These are phyloP conservation scores for Aphidius gifuensis DNA, from an alignment of 1,140 invertebrate genomes.

Conservation along the genomic window DNA sequence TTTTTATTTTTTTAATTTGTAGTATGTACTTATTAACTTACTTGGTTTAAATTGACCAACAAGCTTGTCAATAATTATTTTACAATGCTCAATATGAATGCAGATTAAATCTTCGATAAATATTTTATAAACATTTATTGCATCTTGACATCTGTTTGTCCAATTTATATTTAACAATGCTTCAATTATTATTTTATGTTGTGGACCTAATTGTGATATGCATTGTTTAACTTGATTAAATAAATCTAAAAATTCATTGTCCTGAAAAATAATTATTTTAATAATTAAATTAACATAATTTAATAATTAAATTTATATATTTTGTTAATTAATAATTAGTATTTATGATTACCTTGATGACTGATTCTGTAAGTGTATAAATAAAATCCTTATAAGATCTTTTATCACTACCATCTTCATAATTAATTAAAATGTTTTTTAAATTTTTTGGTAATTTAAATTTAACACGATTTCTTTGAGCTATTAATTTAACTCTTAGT, in stretches of 20 bases:
- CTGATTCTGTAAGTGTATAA: constrained; percentile 44
- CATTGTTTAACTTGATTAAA: constrained; percentile 58
- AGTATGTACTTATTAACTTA: constrained; percentile 31
- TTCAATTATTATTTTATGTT: constrained; percentile 62
- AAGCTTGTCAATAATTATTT: constrained; percentile 59
- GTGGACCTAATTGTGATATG: constrained; percentile 57
- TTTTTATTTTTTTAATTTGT: constrained; percentile 8
- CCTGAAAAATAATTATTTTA: constrained; percentile 24
- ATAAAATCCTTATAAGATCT: constrained; percentile 50
- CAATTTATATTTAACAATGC: constrained; percentile 61
- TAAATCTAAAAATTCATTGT: constrained; percentile 58
- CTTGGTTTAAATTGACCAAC: constrained; percentile 58
- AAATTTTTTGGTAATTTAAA: constrained; percentile 47
- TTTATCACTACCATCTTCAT: constrained; percentile 32
- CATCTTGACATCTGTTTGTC: constrained; percentile 52
- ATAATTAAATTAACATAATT: too few species aligned
- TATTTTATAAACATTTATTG: constrained; percentile 58
- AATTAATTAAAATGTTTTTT: constrained; percentile 41
- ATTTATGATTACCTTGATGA: constrained; percentile 32
- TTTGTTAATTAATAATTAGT: too few species aligned
- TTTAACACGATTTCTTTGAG: constrained; percentile 36
- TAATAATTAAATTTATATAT: too few species aligned
- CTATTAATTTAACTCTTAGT: constrained; percentile 33
- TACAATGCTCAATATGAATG: constrained; percentile 62
- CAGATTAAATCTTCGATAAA: constrained; percentile 65